phyloP scores from a whole-genome alignment of 1,140 invertebrate genomes.

The Copidosoma floridanum region DNA sequence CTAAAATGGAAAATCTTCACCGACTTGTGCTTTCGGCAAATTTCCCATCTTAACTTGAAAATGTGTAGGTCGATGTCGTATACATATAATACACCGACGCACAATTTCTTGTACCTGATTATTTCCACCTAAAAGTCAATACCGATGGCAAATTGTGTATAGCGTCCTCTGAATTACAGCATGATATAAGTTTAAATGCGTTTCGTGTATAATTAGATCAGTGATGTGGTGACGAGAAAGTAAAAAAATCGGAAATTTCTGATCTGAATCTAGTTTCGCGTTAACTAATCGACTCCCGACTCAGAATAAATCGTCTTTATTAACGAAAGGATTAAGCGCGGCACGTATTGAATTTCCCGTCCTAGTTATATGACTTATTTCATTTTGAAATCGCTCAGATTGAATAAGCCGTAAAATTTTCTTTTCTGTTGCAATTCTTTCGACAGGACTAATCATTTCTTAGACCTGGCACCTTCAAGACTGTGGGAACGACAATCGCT shows the following conservation, averaged over 20 bases:
- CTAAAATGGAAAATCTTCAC: not conserved
- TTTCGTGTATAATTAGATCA: not conserved
- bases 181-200: not conserved
- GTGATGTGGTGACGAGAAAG: not conserved
- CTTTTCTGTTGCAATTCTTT: not conserved
- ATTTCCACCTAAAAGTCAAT: no score
- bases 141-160: no score
- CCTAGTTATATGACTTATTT: not conserved
- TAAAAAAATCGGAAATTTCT: not conserved
- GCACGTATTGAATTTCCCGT: not conserved
- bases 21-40: not conserved
- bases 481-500: not conserved
- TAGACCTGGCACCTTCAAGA: not conserved
- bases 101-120: no score
- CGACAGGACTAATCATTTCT: not conserved
- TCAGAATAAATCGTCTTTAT: not conserved
- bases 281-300: not conserved
- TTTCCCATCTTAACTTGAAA: not conserved
- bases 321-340: not conserved
- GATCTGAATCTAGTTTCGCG: not conserved
- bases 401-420: no score
- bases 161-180: not conserved
- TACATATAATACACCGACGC: not conserved
- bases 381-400: no score
- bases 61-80: not conserved